Evolutionary conservation across 2,113 vertebrate species (phyloP), one percentile per base, ranked within the genome.

Genomic region (Elgaria multicarinata): DNA sequence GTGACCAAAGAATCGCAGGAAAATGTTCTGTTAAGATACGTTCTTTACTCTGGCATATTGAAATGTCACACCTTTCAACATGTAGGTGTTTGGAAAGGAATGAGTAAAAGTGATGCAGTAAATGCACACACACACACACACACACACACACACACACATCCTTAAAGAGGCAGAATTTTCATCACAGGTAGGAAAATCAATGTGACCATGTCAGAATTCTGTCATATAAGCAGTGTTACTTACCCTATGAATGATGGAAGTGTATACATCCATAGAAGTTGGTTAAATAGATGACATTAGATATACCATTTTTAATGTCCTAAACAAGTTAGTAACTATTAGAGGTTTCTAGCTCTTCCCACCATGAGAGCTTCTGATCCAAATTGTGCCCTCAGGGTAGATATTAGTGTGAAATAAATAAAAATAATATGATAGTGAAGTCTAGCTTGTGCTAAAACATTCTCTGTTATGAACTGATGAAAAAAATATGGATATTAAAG

Each of bases 341-440:
- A 50, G 36, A 62, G 7, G 36, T 7, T 1, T 67, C 14, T 31
- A 44, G 10, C 3, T 62, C 58, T 50, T 2, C 42, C 6, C 10
- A 14, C 14, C 39, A 83, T 4, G 36, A 3, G 5, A 16, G 31
- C 2, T 66, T 50, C 12, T 55, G 14, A 87, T 39, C n/a, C 76
- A 80, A 55, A 69, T 36, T 66, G 36, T 66, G 44, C 18, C 46
- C 28, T 28, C 22, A 46, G 33, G 33, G 42, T 36, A 22, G 58
- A 53, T 76, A 84, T 77, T 36, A 53, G 36, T 44, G 28, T 78
- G 66, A 71, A 8, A 55, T 36, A 89, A 89, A 89, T 78, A 12
- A 64, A 77, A 89, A 84, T 84, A 83, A 44, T 46, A 67, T 50
- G 20, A 67, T 66, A 83, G 6, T 93, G 64, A 91, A 90, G 89